phyloP scores from a whole-genome alignment of 1,140 invertebrate species.

The Drosophila athabasca region DNA sequence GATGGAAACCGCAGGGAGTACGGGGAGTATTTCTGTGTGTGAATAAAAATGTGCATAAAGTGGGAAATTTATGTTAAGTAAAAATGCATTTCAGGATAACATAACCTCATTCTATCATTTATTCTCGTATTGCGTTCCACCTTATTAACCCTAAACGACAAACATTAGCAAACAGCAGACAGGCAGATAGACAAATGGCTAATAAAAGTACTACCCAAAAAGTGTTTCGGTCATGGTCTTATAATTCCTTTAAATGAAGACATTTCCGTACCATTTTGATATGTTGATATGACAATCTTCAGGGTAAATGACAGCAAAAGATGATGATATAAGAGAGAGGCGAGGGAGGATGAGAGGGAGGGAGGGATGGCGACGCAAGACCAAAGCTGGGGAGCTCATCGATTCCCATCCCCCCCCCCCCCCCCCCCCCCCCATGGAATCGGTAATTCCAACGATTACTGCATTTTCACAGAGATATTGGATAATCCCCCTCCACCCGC shows the following conservation, averaged over 20 bases:
- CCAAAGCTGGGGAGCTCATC: no score
- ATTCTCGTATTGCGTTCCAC: slow-evolving; percentile 6
- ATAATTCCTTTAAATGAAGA: slow-evolving; percentile 38
- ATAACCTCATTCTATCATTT: no score
- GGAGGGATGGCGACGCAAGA: no score
- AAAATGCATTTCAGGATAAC: slow-evolving; percentile 20
- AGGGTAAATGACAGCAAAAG: slow-evolving; percentile 30
- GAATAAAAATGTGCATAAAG: slow-evolving; percentile 36
- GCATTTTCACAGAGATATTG: no score
- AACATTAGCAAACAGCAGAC: slow-evolving; percentile 12
- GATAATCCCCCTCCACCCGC: no score
- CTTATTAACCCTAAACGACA: slow-evolving; percentile 32
- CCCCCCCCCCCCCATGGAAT: no score
- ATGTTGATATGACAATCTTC: slow-evolving; percentile 35
- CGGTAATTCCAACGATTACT: no score
- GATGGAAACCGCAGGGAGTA: no score
- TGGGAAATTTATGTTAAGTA: slow-evolving; percentile 34
- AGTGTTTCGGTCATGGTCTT: slow-evolving; percentile 32
- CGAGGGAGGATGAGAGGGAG: neutral
- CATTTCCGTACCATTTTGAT: slow-evolving; percentile 20
- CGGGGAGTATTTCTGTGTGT: neutral
- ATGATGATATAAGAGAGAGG: slow-evolving; percentile 20
- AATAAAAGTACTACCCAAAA: slow-evolving; percentile 16
- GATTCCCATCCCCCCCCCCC: no score
- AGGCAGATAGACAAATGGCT: slow-evolving; percentile 3